Conservation (phyloP, 2,888 invertebrate genomes). For the Buathra laborator region DNA sequence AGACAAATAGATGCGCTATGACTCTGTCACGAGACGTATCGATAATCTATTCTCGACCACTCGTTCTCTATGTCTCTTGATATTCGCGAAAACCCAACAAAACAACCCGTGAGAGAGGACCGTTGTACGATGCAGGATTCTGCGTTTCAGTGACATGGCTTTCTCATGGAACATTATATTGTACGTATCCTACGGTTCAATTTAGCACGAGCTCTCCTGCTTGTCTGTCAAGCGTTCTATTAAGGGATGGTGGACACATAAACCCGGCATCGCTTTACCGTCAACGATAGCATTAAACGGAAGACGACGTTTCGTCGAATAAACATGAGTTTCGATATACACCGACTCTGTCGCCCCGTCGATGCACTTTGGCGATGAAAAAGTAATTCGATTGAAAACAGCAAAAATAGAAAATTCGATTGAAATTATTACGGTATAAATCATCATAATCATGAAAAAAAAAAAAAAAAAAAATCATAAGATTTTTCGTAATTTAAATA, state of each 20-base stretch:
- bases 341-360: background rate
- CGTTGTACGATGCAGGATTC: constrained; percentile 5
- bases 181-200: background rate
- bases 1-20: background rate
- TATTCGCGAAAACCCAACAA: background rate
- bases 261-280: constrained; percentile 25
- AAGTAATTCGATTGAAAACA: no score
- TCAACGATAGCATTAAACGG: constrained; percentile 48
- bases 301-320: constrained; percentile 52
- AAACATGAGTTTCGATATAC: constrained; percentile 16
- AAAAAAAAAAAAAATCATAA: no score
- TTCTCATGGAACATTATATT: constrained; percentile 29
- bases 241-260: constrained; percentile 1
- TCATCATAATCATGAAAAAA: no score
- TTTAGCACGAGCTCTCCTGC: constrained; percentile 1
- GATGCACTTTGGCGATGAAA: no score
- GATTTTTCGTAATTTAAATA: no score
- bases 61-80: constrained; percentile 6
- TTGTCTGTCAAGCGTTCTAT: constrained; percentile 7
- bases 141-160: constrained; percentile 10
- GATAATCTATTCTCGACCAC: constrained; percentile 50
- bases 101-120: background rate
- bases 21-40: constrained; percentile 24
- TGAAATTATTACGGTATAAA: no score
- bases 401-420: no score